Evolutionary conservation across 2,113 vertebrate species (phyloP).

Genomic region (Platysteira castanea): DNA sequence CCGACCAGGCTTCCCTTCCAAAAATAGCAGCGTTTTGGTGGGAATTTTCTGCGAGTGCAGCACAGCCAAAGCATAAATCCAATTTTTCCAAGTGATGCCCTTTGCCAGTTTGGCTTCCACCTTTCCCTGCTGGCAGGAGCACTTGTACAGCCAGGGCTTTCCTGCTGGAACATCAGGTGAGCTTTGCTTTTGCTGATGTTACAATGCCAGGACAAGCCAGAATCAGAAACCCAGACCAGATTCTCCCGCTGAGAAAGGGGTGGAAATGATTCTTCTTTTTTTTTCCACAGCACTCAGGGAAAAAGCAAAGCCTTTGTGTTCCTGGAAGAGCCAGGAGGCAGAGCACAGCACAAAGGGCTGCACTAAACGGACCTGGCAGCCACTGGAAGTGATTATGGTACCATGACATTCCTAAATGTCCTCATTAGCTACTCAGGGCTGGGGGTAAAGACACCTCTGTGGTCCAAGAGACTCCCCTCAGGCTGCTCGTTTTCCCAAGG

Average conservation of each 20-base stretch:
- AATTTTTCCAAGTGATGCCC: conserved; percentile 53
- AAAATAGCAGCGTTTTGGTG: conserved; percentile 36
- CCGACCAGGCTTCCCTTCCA: background rate
- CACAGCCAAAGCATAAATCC: conserved; percentile 61
- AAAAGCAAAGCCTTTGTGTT: background rate
- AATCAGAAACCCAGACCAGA: background rate
- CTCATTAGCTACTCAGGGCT: background rate
- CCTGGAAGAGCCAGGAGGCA: background rate
- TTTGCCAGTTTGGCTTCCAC: conserved; percentile 53
- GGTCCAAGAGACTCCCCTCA: background rate
- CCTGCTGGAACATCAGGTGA: conserved; percentile 11
- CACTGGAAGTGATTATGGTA: conserved; percentile 32
- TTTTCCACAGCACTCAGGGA: background rate
- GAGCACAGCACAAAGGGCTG: conserved; percentile 2
- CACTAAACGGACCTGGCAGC: background rate
- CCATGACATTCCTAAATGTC: conserved; percentile 4
- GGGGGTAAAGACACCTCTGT: background rate
- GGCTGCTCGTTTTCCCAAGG: background rate
- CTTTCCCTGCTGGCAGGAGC: conserved; percentile 35
- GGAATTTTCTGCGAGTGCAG: conserved; percentile 59
- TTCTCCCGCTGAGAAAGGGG: background rate
- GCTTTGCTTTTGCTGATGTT: conserved; percentile 47
- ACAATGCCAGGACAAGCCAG: background rate
- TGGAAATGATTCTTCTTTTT: background rate
- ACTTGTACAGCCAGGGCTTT: conserved; percentile 2